Percentiles rank a stretch among this genome's conserved stretches.
These are phyloP conservation scores for Epicauta chinensis DNA, from an alignment of 1,140 invertebrate genomes.

Conservation along the genomic window DNA sequence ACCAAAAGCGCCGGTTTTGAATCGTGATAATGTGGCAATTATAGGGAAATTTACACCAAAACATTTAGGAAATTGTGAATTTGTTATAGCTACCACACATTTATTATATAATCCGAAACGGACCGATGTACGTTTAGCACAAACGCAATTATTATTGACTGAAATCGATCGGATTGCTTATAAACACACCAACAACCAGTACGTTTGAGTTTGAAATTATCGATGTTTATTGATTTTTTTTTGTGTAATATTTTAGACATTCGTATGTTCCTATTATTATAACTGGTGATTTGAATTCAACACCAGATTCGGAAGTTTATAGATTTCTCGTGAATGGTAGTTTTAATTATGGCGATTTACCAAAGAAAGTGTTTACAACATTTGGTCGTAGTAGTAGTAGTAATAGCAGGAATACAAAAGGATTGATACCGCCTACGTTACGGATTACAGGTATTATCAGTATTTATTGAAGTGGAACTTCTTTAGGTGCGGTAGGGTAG, in stretches of 20 bases:
- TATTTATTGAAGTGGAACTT: too few relatives aligned
- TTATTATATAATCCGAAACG: slow-evolving; percentile 87
- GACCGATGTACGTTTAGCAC: slow-evolving; percentile 82
- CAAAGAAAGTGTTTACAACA: slow-evolving; percentile 21
- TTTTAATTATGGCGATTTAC: slow-evolving; percentile 52
- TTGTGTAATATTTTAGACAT: neutral
- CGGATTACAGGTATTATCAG: slow-evolving; percentile 48
- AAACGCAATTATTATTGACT: slow-evolving; percentile 70
- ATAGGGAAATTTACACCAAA: slow-evolving; percentile 65
- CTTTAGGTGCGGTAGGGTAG: too few relatives aligned
- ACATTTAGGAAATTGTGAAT: slow-evolving; percentile 42
- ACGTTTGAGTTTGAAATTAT: neutral
- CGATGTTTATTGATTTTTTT: too few relatives aligned
- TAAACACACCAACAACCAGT: slow-evolving; percentile 5
- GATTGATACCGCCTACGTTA: slow-evolving; percentile 49
- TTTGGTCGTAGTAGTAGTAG: too few relatives aligned
- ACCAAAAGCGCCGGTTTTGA: slow-evolving; percentile 51
- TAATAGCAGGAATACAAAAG: slow-evolving; percentile 25
- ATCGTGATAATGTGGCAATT: slow-evolving; percentile 83
- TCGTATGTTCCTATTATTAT: slow-evolving; percentile 63
- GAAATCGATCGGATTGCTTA: slow-evolving; percentile 77
- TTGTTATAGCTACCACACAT: slow-evolving; percentile 88
- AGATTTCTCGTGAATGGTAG: slow-evolving; percentile 62
- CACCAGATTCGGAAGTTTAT: slow-evolving; percentile 64
- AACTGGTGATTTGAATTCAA: slow-evolving; percentile 86